A percentile compares a stretch with the other conserved stretches of the same genome.
These are phyloP conservation scores for Chorisops tibialis DNA, from an alignment of 2,888 invertebrate genomes.

Conservation along the genomic window DNA sequence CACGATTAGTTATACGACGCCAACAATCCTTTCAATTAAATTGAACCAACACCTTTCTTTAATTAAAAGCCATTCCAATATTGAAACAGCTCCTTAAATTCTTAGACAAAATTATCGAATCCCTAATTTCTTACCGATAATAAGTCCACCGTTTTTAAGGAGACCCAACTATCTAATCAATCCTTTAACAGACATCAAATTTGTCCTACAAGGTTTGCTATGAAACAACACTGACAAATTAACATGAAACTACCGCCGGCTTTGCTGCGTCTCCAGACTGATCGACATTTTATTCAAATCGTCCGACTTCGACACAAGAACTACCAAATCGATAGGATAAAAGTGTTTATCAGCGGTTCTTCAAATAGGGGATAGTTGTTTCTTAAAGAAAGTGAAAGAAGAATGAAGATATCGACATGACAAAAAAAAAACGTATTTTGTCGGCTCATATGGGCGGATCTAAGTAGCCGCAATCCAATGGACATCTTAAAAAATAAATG, in stretches of 20 bases:
- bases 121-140: neutral
- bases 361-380: neutral
- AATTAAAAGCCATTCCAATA: constrained; percentile 12
- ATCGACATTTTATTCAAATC: constrained; percentile 22
- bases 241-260: constrained; percentile 5
- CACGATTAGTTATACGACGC: too few species aligned
- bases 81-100: neutral
- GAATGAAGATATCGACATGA: too few species aligned
- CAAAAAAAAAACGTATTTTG: neutral
- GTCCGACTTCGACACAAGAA: constrained; percentile 15
- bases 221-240: constrained; percentile 18
- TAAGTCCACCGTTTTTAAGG: too few species aligned
- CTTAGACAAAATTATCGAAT: neutral
- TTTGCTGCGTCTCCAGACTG: neutral
- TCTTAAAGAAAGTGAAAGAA: neutral
- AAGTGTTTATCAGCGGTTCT: neutral
- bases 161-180: constrained; percentile 8
- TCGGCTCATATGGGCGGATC: constrained; percentile 2
- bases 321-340: neutral
- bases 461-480: neutral
- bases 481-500: neutral
- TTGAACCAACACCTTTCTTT: constrained; percentile 13
- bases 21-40: neutral
- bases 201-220: constrained; percentile 7
- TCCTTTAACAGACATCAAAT: constrained; percentile 18